A percentile compares a stretch with the other conserved stretches of the same genome.
These are phyloP conservation scores for Cyphomyrus plagiostoma DNA, from an alignment of 2,113 vertebrate species.

Conservation along the genomic window DNA sequence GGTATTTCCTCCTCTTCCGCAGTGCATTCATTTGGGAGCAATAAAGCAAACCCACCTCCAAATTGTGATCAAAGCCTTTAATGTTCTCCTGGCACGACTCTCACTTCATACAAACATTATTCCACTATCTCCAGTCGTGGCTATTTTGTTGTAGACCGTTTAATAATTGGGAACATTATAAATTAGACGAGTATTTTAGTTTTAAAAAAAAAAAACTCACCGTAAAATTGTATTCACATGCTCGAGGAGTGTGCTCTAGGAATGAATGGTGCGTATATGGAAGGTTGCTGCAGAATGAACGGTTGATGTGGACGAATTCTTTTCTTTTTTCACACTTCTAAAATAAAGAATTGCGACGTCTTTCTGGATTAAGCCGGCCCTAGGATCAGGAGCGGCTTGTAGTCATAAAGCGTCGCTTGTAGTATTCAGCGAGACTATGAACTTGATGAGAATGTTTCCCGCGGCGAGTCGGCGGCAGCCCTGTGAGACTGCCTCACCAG, in stretches of 20 bases:
- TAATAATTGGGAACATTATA: neutral
- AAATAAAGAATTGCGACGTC: slow-evolving; percentile 76
- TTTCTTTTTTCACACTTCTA: slow-evolving; percentile 48
- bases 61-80: neutral
- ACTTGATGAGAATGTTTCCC: slow-evolving; percentile 97
- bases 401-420: slow-evolving; percentile 86
- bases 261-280: slow-evolving; percentile 56
- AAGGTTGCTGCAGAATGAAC: slow-evolving; percentile 53
- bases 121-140: neutral
- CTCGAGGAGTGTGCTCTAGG: slow-evolving; percentile 56
- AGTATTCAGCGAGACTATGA: slow-evolving; percentile 84
- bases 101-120: neutral
- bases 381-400: slow-evolving; percentile 71
- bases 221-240: slow-evolving; percentile 59
- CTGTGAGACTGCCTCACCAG: slow-evolving; percentile 73
- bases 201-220: slow-evolving; percentile 63
- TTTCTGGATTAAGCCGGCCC: slow-evolving; percentile 67
- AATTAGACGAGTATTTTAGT: slow-evolving; percentile 31
- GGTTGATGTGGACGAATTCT: slow-evolving; percentile 59
- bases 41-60: neutral
- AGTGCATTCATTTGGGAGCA: neutral
- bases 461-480: slow-evolving; percentile 80
- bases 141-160: neutral
- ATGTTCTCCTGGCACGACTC: neutral
- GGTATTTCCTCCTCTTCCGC: neutral